phyloP scores from a whole-genome alignment of 1,140 invertebrate genomes.

The Meloidogyne floridensis region DNA sequence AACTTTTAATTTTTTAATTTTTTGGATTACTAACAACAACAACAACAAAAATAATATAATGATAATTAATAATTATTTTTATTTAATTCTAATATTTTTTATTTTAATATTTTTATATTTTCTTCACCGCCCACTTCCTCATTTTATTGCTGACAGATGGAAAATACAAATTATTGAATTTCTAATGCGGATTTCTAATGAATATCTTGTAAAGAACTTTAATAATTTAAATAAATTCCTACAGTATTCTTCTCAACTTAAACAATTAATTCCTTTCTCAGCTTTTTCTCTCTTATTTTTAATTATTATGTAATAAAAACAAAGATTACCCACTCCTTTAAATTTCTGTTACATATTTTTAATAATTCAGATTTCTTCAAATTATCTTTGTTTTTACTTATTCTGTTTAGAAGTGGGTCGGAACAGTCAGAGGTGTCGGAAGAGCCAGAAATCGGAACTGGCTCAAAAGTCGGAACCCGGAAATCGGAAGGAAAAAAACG shows the following conservation, averaged over 20 bases:
- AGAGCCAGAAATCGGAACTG: too few relatives aligned
- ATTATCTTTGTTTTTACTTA: too few relatives aligned
- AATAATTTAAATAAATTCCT: not conserved
- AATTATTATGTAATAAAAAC: not conserved
- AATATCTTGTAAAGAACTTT: constrained; percentile 52
- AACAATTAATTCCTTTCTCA: not conserved
- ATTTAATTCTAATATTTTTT: constrained; percentile 29
- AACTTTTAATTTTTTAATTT: not conserved
- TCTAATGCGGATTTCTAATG: constrained; percentile 54
- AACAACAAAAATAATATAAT: not conserved
- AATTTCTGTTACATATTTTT: too few relatives aligned
- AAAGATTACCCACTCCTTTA: too few relatives aligned
- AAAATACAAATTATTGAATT: constrained; percentile 60
- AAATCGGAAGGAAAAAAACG: too few relatives aligned
- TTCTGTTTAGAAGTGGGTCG: too few relatives aligned
- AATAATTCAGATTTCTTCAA: too few relatives aligned
- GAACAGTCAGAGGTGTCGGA: too few relatives aligned
- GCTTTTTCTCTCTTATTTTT: not conserved
- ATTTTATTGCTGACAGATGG: constrained; percentile 52
- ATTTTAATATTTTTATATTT: constrained; percentile 45
- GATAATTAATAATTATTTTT: not conserved
- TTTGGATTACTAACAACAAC: constrained; percentile 2
- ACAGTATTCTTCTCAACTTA: not conserved
- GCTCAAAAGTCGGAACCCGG: too few relatives aligned
- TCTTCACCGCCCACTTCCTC: constrained; percentile 55